phyloP scores from a whole-genome alignment of 2,113 vertebrate genomes.

The Perca fluviatilis region DNA sequence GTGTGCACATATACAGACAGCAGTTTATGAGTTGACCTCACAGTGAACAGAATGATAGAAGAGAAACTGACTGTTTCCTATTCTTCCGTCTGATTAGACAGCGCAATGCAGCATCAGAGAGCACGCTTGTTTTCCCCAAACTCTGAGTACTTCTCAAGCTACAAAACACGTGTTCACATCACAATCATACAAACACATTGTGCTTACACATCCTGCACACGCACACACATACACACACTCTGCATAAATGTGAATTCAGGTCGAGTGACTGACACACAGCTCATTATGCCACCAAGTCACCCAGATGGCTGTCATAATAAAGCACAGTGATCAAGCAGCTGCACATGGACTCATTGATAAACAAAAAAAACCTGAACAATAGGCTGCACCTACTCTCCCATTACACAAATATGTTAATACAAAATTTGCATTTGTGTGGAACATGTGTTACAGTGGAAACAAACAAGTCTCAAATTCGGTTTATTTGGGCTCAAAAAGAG shows the following conservation, averaged over 20 bases:
- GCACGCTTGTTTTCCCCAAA: neutral
- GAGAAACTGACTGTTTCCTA: neutral
- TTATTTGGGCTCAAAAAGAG: conserved; percentile 20
- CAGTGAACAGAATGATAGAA: neutral
- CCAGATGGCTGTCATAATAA: neutral
- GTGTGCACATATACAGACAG: neutral
- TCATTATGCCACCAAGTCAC: conserved; percentile 4
- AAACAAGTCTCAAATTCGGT: conserved; percentile 15
- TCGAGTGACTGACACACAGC: neutral
- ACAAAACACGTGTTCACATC: neutral
- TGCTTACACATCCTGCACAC: neutral
- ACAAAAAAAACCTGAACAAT: conserved; percentile 22
- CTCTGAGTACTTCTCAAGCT: neutral
- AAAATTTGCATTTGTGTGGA: conserved; percentile 28
- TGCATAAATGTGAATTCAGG: neutral
- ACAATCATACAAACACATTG: neutral
- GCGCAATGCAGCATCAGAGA: neutral
- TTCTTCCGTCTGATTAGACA: conserved; percentile 17
- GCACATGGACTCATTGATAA: conserved; percentile 28
- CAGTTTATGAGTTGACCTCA: conserved; percentile 5
- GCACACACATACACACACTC: neutral
- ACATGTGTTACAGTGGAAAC: neutral
- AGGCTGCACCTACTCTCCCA: neutral
- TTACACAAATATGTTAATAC: conserved; percentile 44
- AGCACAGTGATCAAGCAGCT: neutral